These are phyloP conservation scores for Cyprinodon variegatus DNA, from an alignment of 2,113 vertebrate species.

Conservation along the genomic window DNA sequence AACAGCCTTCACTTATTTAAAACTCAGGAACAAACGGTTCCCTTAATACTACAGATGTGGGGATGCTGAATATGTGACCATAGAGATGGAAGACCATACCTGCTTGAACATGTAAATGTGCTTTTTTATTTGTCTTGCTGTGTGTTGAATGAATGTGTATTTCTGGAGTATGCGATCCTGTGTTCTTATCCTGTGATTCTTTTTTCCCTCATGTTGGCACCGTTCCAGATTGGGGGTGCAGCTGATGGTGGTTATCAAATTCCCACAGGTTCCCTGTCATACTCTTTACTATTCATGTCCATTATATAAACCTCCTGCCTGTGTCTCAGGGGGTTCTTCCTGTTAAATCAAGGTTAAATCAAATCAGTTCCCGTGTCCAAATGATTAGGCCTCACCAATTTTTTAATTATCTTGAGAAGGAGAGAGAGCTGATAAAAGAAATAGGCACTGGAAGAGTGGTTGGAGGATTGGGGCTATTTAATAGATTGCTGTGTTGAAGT, in stretches of 20 bases:
- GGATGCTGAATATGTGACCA: conserved; percentile 16
- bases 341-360: conserved; percentile 69
- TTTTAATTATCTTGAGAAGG: conserved; percentile 61
- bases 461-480: conserved; percentile 19
- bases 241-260: conserved; percentile 54
- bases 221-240: conserved; percentile 41
- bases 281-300: conserved; percentile 44
- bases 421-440: conserved; percentile 31
- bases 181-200: conserved; percentile 9
- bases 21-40: conserved; percentile 43
- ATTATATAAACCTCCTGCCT: conserved; percentile 31
- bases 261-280: conserved; percentile 36
- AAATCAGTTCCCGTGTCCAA: conserved; percentile 61
- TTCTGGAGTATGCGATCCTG: conserved; percentile 3
- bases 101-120: conserved; percentile 36
- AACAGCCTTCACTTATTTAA: background rate
- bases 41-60: conserved; percentile 8
- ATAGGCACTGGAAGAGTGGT: conserved; percentile 20
- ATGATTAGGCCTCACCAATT: conserved; percentile 64
- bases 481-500: background rate
- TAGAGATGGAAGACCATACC: conserved; percentile 34
- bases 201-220: conserved; percentile 23
- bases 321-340: conserved; percentile 40
- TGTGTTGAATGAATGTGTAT: conserved; percentile 1
- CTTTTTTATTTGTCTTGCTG: conserved; percentile 5